Conservation (phyloP, 2,888 invertebrate species). For the Trypoxylon attenuatum region DNA sequence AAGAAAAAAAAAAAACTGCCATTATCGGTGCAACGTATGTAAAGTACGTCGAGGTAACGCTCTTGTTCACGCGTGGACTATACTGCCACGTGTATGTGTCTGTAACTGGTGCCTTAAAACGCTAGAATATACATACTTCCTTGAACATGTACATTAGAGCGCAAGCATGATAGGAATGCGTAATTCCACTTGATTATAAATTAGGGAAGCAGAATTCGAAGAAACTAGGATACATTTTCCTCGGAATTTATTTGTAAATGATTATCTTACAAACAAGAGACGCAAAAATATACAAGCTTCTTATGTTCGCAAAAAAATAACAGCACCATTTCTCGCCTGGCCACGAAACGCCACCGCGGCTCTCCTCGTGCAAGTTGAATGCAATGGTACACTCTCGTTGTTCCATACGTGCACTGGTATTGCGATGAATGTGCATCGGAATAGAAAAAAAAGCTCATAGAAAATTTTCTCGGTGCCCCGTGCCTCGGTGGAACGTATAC, state of each 20-base stretch:
- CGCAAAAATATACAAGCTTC: constrained; percentile 72
- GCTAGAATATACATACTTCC: constrained; percentile 12
- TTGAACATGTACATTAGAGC: too few species aligned
- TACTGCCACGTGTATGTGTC: too few species aligned
- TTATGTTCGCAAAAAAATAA: constrained; percentile 68
- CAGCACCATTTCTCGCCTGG: constrained; percentile 66
- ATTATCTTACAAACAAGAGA: constrained; percentile 71
- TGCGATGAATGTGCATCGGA: constrained; percentile 56
- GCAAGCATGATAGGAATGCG: too few species aligned
- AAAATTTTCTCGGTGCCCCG: constrained; percentile 42
- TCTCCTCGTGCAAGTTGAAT: constrained; percentile 41
- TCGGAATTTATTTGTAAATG: constrained; percentile 67
- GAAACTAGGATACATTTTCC: too few species aligned
- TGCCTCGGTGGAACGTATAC: constrained; percentile 41
- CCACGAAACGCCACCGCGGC: constrained; percentile 16
- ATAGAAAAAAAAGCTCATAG: constrained; percentile 51
- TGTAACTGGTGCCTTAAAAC: constrained; percentile 28
- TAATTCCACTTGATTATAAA: too few species aligned
- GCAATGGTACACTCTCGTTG: constrained; percentile 28
- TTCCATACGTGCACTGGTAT: constrained; percentile 30
- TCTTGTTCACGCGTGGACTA: too few species aligned
- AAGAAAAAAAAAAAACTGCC: constrained; percentile 10
- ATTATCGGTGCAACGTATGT: background rate
- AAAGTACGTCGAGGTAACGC: constrained; percentile 1
- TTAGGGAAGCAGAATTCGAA: too few species aligned